Conservation (phyloP, 2,888 invertebrate genomes). For the Ochropleura plecta region DNA sequence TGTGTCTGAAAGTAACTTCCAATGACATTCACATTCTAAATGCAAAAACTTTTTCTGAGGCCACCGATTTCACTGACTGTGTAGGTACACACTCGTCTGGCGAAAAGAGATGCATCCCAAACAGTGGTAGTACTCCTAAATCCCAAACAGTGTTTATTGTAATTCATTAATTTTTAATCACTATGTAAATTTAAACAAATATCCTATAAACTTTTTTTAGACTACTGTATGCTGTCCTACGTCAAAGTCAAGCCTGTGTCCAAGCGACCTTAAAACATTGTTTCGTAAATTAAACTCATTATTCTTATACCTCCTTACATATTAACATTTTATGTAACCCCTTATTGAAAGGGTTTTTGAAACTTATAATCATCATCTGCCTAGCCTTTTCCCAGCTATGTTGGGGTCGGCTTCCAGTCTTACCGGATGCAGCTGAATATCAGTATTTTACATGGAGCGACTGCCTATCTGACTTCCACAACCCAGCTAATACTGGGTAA, state of each 20-base stretch:
- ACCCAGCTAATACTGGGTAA: no score
- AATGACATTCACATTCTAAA: not conserved
- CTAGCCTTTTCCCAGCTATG: no score
- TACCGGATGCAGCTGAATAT: no score
- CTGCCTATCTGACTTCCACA: no score
- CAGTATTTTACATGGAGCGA: no score
- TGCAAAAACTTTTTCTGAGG: not conserved
- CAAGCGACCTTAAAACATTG: constrained; percentile 39
- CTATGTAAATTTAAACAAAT: constrained; percentile 4
- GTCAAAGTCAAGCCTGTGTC: constrained; percentile 51
- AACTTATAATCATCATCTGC: no score
- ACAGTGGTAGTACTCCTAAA: not conserved
- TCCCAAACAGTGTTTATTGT: not conserved
- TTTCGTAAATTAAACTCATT: constrained; percentile 53
- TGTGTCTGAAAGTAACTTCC: not conserved
- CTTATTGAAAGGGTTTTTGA: constrained; percentile 3
- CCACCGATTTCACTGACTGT: not conserved
- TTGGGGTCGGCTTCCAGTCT: no score
- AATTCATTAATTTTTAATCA: not conserved
- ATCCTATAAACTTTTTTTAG: constrained; percentile 24
- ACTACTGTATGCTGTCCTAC: constrained; percentile 23
- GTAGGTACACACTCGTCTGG: not conserved
- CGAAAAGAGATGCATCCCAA: no score
- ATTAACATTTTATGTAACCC: constrained; percentile 37
- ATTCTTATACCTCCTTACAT: constrained; percentile 46